Base-by-base conservation (phyloP, 1,140 invertebrate species). In the Mya arenaria region DNA sequence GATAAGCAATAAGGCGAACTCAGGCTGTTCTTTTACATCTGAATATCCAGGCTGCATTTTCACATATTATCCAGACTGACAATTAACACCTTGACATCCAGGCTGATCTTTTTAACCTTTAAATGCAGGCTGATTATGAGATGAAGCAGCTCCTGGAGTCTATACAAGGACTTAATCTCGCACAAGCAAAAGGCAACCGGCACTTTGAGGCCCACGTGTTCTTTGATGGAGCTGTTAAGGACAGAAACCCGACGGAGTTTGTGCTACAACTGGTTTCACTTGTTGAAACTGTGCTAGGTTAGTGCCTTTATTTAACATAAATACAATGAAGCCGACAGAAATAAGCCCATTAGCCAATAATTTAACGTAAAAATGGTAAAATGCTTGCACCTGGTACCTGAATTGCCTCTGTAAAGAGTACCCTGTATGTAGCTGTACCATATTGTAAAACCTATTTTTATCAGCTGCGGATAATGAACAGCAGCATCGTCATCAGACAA, bases 151-250 rank as follows among this genome's bases (percentile, higher is more conserved):
- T 90, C 5, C 69, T 90, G 63, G 72, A 86, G 41, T 90, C 88
- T 25, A 82, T 90, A 28, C 78, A 82, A 4, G 39, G 74, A 36
- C 71, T 90, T 32, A 89, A 88, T 71, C 13, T 73, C 15, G 85
- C 88, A 0, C 84, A 87, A 32, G 62, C 30, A 1, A 60, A 68
- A 4, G 81, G 84, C 10, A 66, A 78, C 4, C 77, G 78, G 25
- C 83, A 85, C 69, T 90, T 88, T 62, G 88, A 90, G 74, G 85
- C 89, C 0, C 89, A 90, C 68, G 77, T 90, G 36, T 85, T 90
- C 79, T 88, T 90, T 74, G 89, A 90, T 69, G 85, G 84, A 0
- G 89, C 86, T 5, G 85, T 88, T 1, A 80, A 74, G 13, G 86
- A 87, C 23, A 82, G 28, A 37, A 83, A 85, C n/a, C 77, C 86